These are phyloP conservation scores for Anoplophora glabripennis DNA, from an alignment of 1,140 invertebrate genomes.

Conservation along the genomic window DNA sequence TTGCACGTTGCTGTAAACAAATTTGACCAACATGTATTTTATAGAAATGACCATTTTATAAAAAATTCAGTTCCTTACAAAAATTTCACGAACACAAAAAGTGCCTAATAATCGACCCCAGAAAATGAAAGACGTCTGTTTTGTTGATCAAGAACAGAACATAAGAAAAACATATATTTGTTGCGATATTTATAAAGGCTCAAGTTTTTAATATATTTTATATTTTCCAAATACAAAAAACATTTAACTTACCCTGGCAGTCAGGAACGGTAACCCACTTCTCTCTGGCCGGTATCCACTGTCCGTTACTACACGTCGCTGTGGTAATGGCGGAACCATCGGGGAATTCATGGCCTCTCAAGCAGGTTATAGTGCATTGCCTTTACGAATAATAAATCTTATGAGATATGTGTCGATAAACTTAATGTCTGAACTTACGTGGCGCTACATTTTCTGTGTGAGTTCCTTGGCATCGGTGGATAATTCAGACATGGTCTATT, in stretches of 20 bases:
- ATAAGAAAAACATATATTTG: too few species aligned
- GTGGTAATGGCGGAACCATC: slow-evolving; percentile 62
- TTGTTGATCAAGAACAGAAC: too few species aligned
- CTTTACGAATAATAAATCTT: slow-evolving; percentile 43
- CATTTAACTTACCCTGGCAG: slow-evolving; percentile 61
- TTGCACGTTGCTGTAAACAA: slow-evolving; percentile 62
- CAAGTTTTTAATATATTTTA: too few species aligned
- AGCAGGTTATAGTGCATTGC: slow-evolving; percentile 62
- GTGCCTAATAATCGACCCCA: too few species aligned
- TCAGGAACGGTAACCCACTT: slow-evolving; percentile 62
- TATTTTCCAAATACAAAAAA: too few species aligned
- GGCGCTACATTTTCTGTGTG: slow-evolving; percentile 59
- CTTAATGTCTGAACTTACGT: slow-evolving; percentile 25
- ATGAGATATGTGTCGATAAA: slow-evolving; percentile 5
- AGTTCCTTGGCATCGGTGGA: slow-evolving; percentile 64
- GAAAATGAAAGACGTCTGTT: too few species aligned
- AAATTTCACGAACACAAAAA: too few species aligned
- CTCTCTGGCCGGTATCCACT: slow-evolving; percentile 59
- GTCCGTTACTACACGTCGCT: slow-evolving; percentile 61
- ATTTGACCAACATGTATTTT: neutral
- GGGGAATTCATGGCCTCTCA: slow-evolving; percentile 62
- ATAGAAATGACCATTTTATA: neutral
- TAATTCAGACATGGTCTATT: slow-evolving; percentile 65
- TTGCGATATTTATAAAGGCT: too few species aligned
- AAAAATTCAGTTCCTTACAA: neutral